Evolutionary conservation across 2,888 invertebrate genomes (phyloP).

Genomic region (Quadroppia sp.): DNA sequence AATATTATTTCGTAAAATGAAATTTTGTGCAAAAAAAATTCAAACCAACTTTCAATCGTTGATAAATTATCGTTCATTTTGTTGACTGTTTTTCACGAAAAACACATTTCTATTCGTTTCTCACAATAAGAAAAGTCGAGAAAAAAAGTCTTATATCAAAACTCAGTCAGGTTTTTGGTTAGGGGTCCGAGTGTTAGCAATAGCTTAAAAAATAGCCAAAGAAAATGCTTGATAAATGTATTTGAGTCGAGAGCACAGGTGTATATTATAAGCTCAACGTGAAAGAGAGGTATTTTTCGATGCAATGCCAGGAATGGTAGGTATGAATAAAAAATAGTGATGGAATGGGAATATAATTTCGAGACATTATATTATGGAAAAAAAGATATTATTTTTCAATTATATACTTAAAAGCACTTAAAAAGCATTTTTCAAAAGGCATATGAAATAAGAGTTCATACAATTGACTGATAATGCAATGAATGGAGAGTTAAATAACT

Average conservation of each 20-base stretch:
- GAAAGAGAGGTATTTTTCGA: background rate
- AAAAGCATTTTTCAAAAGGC: background rate
- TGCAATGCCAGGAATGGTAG: background rate
- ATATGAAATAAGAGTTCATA: background rate
- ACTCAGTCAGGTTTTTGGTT: background rate
- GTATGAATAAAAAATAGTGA: background rate
- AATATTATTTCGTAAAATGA: background rate
- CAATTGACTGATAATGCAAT: background rate
- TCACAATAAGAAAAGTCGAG: background rate
- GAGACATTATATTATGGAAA: background rate
- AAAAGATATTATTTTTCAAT: background rate
- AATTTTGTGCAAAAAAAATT: background rate
- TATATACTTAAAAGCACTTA: conserved; percentile 24
- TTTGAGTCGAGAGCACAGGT: background rate
- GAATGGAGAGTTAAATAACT: conserved; percentile 24
- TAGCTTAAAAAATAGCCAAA: background rate
- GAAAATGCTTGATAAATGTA: background rate
- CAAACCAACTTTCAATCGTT: background rate
- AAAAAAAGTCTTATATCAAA: background rate
- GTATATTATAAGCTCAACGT: background rate
- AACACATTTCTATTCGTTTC: background rate
- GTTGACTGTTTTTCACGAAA: background rate
- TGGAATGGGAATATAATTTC: background rate
- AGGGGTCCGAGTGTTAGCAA: too few species aligned
- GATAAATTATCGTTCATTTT: background rate